These are phyloP conservation scores for Eonycteris spelaea DNA, from an alignment of 2,113 vertebrate species.

Conservation along the genomic window DNA sequence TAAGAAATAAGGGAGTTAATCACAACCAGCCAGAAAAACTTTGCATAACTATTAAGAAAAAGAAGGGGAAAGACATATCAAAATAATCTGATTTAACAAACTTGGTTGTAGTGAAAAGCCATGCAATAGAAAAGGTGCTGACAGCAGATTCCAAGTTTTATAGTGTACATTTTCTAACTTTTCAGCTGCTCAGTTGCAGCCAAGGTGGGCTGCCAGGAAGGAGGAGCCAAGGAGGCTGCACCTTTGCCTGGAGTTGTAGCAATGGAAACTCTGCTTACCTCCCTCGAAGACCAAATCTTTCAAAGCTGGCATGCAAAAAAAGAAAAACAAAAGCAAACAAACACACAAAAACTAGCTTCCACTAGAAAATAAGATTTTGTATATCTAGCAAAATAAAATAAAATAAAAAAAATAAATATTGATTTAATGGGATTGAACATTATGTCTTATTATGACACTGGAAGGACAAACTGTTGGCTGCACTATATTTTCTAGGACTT, in stretches of 20 bases:
- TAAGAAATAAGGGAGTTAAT: constrained; percentile 36
- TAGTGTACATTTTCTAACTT: not conserved
- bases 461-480: constrained; percentile 44
- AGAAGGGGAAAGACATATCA: not conserved
- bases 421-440: constrained; percentile 31
- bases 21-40: constrained; percentile 39
- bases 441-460: not conserved
- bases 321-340: not conserved
- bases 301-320: not conserved
- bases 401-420: not conserved
- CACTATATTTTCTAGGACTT: constrained; percentile 57
- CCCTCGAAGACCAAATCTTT: not conserved
- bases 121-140: not conserved
- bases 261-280: not conserved
- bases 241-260: fast-evolving
- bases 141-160: not conserved
- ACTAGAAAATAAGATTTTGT: not conserved
- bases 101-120: not conserved
- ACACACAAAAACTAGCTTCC: not conserved
- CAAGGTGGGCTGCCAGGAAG: not conserved
- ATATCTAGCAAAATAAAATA: not conserved
- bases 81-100: constrained; percentile 30
- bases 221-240: not conserved
- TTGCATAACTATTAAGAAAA: constrained; percentile 8
- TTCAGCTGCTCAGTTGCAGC: not conserved